Conservation (phyloP, 2,888 invertebrate species). For the Cryptophagus acutangulus region DNA sequence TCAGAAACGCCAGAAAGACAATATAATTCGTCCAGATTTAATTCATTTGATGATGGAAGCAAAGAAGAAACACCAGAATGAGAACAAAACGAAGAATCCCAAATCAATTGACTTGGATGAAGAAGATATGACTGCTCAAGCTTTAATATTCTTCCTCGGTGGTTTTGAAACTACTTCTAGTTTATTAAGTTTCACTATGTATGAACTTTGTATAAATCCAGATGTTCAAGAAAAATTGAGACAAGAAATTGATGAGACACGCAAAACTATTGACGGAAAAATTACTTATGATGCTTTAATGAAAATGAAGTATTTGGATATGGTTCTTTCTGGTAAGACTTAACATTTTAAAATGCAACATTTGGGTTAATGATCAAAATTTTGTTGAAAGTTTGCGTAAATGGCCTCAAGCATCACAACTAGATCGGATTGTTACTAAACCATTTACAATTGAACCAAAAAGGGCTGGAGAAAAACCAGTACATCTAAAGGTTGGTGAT, state of each 20-base stretch:
- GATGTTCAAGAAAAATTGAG: slow-evolving; percentile 23
- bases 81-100: too few relatives aligned
- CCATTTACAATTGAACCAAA: too few relatives aligned
- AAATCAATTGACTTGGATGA: slow-evolving; percentile 16
- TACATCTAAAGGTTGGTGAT: slow-evolving; percentile 15
- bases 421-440: too few relatives aligned
- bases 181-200: slow-evolving; percentile 23
- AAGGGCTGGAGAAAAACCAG: too few relatives aligned
- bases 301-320: slow-evolving; percentile 44
- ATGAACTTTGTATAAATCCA: slow-evolving; percentile 21
- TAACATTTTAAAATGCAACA: neutral
- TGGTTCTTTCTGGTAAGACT: slow-evolving; percentile 41
- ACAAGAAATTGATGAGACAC: slow-evolving; percentile 23
- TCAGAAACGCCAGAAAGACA: slow-evolving; percentile 39
- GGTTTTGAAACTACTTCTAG: slow-evolving; percentile 28
- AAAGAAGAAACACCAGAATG: too few relatives aligned
- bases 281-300: slow-evolving; percentile 29
- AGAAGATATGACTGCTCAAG: slow-evolving; percentile 24
- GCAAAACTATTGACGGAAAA: slow-evolving; percentile 22
- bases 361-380: neutral
- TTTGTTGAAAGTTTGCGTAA: neutral
- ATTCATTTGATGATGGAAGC: slow-evolving; percentile 47
- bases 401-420: neutral
- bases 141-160: slow-evolving; percentile 24
- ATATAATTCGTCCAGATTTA: slow-evolving; percentile 48